These are phyloP conservation scores for Lochmaea crataegi DNA, from an alignment of 2,888 invertebrate genomes.

Conservation along the genomic window DNA sequence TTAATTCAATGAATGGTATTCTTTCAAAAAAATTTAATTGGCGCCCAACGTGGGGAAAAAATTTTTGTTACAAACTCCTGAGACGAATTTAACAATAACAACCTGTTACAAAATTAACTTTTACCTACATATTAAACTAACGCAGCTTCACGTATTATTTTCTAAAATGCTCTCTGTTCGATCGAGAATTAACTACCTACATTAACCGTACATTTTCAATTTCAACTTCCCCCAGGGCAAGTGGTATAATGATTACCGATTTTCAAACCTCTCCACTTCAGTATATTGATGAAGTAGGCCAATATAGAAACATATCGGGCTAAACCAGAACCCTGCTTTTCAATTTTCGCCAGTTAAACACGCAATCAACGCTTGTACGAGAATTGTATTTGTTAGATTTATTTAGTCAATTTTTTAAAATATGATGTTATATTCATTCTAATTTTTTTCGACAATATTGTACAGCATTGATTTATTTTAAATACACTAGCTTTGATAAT, in stretches of 20 bases:
- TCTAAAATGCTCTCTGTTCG: neutral
- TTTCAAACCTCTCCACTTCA: conserved; percentile 5
- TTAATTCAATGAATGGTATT: neutral
- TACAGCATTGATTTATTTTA: no score
- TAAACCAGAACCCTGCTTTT: neutral
- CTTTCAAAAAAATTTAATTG: no score
- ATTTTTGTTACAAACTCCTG: no score
- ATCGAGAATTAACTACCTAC: neutral
- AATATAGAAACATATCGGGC: neutral
- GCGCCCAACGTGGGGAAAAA: neutral
- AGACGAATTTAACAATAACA: no score
- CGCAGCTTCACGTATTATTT: no score
- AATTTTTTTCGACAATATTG: no score
- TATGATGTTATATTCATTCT: no score
- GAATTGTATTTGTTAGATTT: neutral
- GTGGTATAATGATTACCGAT: conserved; percentile 3
- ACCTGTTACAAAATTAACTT: no score
- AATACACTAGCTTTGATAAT: no score
- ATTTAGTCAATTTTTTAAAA: no score
- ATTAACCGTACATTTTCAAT: conserved; percentile 2
- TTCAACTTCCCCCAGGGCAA: neutral
- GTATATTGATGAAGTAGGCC: conserved; percentile 10
- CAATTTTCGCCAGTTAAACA: neutral
- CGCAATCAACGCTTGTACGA: neutral
- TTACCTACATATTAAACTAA: no score